Evolutionary conservation across 2,888 invertebrate species (phyloP).

Genomic region (Ormyrus pomaceus): DNA sequence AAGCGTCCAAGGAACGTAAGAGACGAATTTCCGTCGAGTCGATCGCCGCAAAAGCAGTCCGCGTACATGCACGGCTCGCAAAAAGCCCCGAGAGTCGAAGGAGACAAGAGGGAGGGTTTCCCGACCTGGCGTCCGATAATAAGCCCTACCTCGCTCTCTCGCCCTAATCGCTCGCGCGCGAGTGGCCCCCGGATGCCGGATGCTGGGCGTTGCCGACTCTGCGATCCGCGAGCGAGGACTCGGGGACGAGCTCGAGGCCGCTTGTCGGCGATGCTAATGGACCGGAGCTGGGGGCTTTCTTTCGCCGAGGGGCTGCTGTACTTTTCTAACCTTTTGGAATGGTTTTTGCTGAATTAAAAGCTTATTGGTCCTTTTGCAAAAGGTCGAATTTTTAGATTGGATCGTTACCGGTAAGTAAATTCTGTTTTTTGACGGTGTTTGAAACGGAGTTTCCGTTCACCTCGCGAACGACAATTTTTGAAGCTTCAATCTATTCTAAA

Average conservation of each 20-base stretch:
- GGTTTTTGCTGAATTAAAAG: too few species aligned
- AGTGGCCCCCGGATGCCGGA: slow-evolving; percentile 1
- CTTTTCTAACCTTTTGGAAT: too few species aligned
- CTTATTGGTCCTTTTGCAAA: too few species aligned
- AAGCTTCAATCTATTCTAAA: too few species aligned
- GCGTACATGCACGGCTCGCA: too few species aligned
- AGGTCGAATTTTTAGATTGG: too few species aligned
- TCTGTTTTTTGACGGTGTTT: too few species aligned
- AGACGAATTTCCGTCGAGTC: neutral
- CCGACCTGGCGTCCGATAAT: slow-evolving; percentile 16
- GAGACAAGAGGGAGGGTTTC: neutral
- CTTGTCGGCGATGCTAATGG: neutral
- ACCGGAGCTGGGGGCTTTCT: neutral
- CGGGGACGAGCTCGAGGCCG: neutral
- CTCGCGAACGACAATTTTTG: too few species aligned
- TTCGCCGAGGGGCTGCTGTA: too few species aligned
- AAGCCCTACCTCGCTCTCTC: slow-evolving; percentile 7
- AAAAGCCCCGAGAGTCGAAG: neutral
- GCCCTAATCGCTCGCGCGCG: slow-evolving; percentile 34
- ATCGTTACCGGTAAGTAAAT: too few species aligned
- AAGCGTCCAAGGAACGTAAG: neutral
- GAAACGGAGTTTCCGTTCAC: too few species aligned
- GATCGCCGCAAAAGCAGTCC: too few species aligned
- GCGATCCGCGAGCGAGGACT: neutral
- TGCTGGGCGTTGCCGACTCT: slow-evolving; percentile 6